These are phyloP conservation scores for Poeciliopsis gracilis DNA, from an alignment of 2,797 vertebrate species.

Conservation along the genomic window DNA sequence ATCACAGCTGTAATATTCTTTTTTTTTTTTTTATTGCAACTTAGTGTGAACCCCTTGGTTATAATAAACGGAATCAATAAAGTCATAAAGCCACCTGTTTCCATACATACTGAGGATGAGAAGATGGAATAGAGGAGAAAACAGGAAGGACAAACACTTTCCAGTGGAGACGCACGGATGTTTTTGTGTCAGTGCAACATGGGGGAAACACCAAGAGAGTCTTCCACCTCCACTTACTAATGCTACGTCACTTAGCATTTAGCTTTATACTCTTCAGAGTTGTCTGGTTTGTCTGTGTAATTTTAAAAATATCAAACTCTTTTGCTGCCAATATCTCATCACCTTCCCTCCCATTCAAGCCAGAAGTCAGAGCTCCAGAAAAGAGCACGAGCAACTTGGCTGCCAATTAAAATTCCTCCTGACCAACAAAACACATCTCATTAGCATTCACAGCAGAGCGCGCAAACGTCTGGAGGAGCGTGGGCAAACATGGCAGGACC, in stretches of 20 bases:
- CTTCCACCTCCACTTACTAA: neutral
- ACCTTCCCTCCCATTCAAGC: conserved; percentile 12
- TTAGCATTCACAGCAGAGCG: conserved; percentile 62
- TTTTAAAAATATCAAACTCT: conserved; percentile 45
- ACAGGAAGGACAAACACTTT: neutral
- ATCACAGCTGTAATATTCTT: neutral
- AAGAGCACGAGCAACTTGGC: conserved; percentile 21
- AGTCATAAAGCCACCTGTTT: neutral
- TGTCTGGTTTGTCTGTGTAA: conserved; percentile 13
- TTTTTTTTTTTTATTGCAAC: neutral
- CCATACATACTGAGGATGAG: neutral
- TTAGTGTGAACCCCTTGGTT: neutral
- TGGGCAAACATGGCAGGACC: conserved; percentile 52
- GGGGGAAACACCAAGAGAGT: neutral
- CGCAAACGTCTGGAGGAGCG: conserved; percentile 43
- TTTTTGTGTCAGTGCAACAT: neutral
- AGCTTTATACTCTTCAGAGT: neutral
- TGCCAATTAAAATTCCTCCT: conserved; percentile 68
- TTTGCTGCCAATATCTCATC: conserved; percentile 41
- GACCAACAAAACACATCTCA: conserved; percentile 52
- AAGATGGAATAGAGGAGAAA: neutral
- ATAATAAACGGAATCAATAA: neutral
- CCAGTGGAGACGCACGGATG: neutral
- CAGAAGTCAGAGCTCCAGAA: conserved; percentile 33
- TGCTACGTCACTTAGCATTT: neutral